Evolutionary conservation across 2,888 invertebrate species (phyloP).

Genomic region (Biston stratarius): DNA sequence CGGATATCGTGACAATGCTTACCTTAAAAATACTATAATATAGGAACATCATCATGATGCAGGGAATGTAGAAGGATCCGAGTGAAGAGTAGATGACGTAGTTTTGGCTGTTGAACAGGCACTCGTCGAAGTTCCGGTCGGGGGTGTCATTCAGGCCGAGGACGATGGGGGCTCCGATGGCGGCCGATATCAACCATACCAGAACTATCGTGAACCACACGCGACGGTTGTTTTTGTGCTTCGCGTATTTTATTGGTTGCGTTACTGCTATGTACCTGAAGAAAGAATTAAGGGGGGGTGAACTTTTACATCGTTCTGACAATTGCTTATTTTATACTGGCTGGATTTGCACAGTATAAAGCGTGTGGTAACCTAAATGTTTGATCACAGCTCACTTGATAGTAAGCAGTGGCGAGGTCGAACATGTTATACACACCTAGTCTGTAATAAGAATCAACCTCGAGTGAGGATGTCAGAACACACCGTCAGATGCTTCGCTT

Average conservation of each 20-base stretch:
- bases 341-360: no score
- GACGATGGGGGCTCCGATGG: slow-evolving; percentile 98
- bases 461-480: no score
- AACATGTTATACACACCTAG: no score
- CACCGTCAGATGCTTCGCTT: no score
- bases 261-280: slow-evolving; percentile 99
- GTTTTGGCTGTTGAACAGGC: slow-evolving; percentile 98
- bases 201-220: slow-evolving; percentile 97
- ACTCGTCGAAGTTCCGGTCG: slow-evolving; percentile 92
- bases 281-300: slow-evolving; percentile 9
- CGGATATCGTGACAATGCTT: slow-evolving; percentile 52
- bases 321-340: no score
- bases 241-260: slow-evolving; percentile 99
- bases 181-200: slow-evolving; percentile 96
- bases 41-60: slow-evolving; percentile 98
- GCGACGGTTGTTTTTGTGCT: slow-evolving; percentile 98
- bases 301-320: no score
- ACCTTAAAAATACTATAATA: slow-evolving; percentile 99
- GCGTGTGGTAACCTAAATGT: no score
- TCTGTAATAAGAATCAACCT: no score
- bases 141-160: slow-evolving; percentile 98
- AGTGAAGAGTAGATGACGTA: slow-evolving; percentile 99
- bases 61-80: slow-evolving; percentile 99
- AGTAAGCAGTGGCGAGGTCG: no score
- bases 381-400: no score